Evolutionary conservation across 2,797 vertebrate genomes (phyloP).

Genomic region (Meda fulgida): DNA sequence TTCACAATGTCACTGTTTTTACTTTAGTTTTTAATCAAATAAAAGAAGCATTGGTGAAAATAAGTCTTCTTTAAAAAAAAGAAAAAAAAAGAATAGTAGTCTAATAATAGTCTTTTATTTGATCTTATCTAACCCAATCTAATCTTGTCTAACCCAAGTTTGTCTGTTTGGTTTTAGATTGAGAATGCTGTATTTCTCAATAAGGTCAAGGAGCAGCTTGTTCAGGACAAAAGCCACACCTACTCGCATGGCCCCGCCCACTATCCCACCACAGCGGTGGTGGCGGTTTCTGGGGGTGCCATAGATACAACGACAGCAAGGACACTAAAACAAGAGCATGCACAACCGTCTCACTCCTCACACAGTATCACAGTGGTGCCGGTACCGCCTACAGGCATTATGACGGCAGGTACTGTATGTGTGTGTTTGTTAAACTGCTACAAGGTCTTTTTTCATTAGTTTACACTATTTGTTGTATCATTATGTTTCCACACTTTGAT

Average conservation of each 20-base stretch:
- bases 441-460: background rate
- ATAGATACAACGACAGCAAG: slow-evolving; percentile 81
- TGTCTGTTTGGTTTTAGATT: slow-evolving; percentile 77
- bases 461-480: background rate
- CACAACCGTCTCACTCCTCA: slow-evolving; percentile 88
- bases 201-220: slow-evolving; percentile 96
- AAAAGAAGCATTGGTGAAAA: no score
- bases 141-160: background rate
- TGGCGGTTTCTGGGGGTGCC: slow-evolving; percentile 88
- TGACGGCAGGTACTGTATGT: slow-evolving; percentile 88
- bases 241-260: slow-evolving; percentile 87
- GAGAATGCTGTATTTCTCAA: slow-evolving; percentile 98
- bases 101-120: background rate
- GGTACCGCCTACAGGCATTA: slow-evolving; percentile 92
- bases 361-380: slow-evolving; percentile 97
- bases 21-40: background rate
- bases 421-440: background rate
- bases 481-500: background rate
- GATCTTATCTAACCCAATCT: no score
- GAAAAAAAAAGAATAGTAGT: no score
- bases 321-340: slow-evolving; percentile 79
- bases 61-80: no score
- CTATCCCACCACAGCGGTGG: slow-evolving; percentile 86
- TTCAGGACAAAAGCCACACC: slow-evolving; percentile 87
- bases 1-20: background rate